Percentiles rank a stretch among this genome's conserved stretches.
phyloP scores from a whole-genome alignment of 2,888 invertebrate genomes.

The Exephanes ischioxanthus region DNA sequence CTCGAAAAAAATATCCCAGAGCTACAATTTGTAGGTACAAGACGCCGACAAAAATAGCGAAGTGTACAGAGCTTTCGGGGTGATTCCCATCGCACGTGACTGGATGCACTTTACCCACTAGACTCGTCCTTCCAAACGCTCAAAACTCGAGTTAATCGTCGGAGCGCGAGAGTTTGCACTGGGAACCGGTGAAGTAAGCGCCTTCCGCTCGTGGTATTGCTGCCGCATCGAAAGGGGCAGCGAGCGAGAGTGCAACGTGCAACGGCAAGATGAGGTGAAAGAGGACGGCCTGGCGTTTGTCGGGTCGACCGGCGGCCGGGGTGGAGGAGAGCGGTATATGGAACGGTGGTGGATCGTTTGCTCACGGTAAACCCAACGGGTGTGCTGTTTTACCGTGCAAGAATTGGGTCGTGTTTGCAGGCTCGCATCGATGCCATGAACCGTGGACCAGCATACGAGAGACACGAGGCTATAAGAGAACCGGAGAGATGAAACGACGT shows the following conservation, averaged over 20 bases:
- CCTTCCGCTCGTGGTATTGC: not conserved
- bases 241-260: conserved; percentile 6
- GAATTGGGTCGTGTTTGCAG: conserved; percentile 74
- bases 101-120: conserved; percentile 78
- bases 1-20: conserved; percentile 36
- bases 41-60: not conserved
- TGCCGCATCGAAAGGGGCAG: not conserved
- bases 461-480: not conserved
- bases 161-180: conserved; percentile 77
- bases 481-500: conserved; percentile 32
- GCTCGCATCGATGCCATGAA: conserved; percentile 45
- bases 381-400: conserved; percentile 77
- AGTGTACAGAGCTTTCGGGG: conserved; percentile 71
- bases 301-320: not conserved
- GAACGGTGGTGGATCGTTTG: conserved; percentile 70
- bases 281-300: conserved; percentile 28
- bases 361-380: conserved; percentile 75
- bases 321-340: conserved; percentile 8
- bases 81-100: conserved; percentile 70
- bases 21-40: conserved; percentile 14
- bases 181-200: conserved; percentile 56
- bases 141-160: conserved; percentile 81
- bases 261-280: conserved; percentile 62
- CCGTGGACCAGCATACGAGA: not conserved
- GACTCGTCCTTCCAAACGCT: conserved; percentile 77